phyloP scores from a whole-genome alignment of 2,797 vertebrate species.

The Tragopan temminckii region DNA sequence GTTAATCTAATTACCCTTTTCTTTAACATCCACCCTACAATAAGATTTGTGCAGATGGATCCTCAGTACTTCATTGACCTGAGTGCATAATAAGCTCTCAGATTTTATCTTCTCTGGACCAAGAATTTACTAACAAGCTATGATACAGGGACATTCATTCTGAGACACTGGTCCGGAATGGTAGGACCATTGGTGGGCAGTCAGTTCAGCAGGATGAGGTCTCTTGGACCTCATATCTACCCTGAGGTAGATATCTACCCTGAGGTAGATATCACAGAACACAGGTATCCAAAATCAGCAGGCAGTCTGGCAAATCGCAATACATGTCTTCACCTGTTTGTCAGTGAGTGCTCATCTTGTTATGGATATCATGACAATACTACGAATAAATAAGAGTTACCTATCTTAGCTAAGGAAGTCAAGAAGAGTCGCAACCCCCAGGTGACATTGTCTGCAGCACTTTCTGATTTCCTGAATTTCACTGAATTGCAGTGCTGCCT shows the following conservation, averaged over 20 bases:
- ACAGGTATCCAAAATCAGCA: not conserved
- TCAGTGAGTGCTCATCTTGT: not conserved
- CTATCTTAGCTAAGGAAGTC: not conserved
- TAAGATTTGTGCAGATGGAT: not conserved
- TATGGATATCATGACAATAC: not conserved
- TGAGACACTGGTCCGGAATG: not conserved
- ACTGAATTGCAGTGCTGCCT: not conserved
- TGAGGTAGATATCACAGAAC: not conserved
- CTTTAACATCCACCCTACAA: not conserved
- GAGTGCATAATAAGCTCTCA: not conserved
- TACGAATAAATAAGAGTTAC: not conserved
- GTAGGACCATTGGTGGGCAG: not conserved
- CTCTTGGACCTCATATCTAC: too few species aligned
- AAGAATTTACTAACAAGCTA: not conserved
- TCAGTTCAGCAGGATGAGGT: not conserved
- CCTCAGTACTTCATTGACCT: not conserved
- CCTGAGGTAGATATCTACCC: not conserved
- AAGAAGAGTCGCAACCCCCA: rapidly evolving
- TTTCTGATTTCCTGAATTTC: not conserved
- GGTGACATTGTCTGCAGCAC: not conserved
- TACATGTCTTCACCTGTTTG: not conserved
- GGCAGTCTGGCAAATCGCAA: not conserved
- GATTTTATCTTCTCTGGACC: not conserved
- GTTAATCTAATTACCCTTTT: slow-evolving; percentile 10
- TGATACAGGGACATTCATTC: not conserved